Percentiles rank a stretch among this genome's conserved stretches.
These are phyloP conservation scores for Clarias platycephalus DNA, from an alignment of 2,797 vertebrate genomes.

Conservation along the genomic window DNA sequence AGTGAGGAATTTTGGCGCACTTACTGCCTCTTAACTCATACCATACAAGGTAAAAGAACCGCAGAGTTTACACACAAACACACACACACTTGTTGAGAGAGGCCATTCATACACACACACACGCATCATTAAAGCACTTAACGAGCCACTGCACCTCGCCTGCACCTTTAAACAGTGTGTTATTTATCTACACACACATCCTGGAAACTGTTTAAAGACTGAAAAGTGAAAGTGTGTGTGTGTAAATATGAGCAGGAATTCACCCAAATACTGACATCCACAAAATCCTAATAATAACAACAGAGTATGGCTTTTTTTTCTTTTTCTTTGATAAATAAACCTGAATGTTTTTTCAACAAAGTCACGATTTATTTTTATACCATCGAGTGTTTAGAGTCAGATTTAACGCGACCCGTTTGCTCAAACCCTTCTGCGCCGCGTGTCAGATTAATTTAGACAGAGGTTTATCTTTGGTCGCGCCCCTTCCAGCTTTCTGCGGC, in stretches of 20 bases:
- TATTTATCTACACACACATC: not conserved
- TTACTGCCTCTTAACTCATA: conserved; percentile 17
- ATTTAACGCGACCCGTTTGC: too few relatives aligned
- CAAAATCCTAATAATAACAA: not conserved
- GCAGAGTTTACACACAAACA: conserved; percentile 54
- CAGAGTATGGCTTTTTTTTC: too few relatives aligned
- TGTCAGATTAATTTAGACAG: not conserved
- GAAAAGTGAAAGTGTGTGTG: not conserved
- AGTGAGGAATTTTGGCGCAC: conserved; percentile 66
- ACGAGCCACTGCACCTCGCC: not conserved
- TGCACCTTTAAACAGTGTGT: not conserved
- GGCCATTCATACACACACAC: conserved; percentile 15
- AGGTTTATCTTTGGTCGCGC: not conserved
- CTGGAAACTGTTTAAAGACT: not conserved
- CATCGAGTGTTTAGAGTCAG: too few relatives aligned
- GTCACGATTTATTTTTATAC: not conserved
- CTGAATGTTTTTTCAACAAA: too few relatives aligned
- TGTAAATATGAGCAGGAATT: not conserved
- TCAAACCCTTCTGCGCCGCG: not conserved
- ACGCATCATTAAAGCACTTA: conserved; percentile 5
- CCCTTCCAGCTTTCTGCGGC: not conserved
- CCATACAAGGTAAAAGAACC: conserved; percentile 74
- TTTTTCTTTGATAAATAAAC: not conserved
- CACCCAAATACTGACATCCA: not conserved
- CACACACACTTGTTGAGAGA: conserved; percentile 47